Evolutionary conservation across 2,113 vertebrate species (phyloP), one percentile per base, ranked within the genome.

Genomic region (Scolopax mira): DNA sequence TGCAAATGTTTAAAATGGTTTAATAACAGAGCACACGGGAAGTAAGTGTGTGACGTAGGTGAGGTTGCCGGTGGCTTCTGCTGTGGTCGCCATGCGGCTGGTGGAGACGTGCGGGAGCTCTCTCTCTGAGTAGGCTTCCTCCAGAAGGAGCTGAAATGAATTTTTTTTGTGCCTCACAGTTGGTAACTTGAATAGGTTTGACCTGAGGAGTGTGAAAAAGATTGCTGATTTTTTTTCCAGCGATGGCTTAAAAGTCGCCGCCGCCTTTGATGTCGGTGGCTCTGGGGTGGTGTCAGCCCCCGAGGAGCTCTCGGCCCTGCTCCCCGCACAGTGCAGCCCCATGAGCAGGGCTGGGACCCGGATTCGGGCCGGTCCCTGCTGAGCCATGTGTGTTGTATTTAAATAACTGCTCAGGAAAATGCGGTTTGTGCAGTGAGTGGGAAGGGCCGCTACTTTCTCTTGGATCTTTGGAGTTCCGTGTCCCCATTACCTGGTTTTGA

Each of bases 381-480:
- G 5, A 85, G 42, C 51, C 21, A 0, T 2, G 18, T 27, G n/a
- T 39, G 6, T 24, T 52, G 70, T 44, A 15, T 44, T 73, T 46
- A 33, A 67, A 52, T 10, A 30, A 17, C 42, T 21, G 1, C 5
- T 11, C 52, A 24, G 78, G 81, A 33, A 22, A 6, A 28, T 2
- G 41, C 31, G 6, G 46, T 16, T 41, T 9, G 57, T 70, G 33
- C 77, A 4, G 3, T 1, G 19, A 62, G 17, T 4, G 14, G 35
- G 64, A 27, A 3, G 33, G 28, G 25, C 52, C 10, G 28, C 27
- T 52, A 8, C 73, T 46, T 72, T 14, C 61, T 51, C 58, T 11
- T 10, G 65, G 8, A 25, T 44, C 75, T 8, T 28, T 24, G 0
- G 6, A 6, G 46, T 18, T 44, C 24, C 1, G 4, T 13, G 11